phyloP scores from a whole-genome alignment of 2,888 invertebrate genomes.

The Heliconius aoede region DNA sequence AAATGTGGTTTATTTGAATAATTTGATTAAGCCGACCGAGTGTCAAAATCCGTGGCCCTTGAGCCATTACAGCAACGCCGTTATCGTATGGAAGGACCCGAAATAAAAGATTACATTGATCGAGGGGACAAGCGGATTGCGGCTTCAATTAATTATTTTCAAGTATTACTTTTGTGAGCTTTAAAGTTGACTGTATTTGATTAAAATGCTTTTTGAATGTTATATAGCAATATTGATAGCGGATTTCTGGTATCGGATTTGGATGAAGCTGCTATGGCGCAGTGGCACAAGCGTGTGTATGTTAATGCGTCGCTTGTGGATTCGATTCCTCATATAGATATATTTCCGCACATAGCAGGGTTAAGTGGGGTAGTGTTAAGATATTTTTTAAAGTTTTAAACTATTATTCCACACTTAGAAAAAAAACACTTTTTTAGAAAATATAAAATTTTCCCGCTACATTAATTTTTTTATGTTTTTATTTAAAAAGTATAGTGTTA shows the following conservation, averaged over 20 bases:
- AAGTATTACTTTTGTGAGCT: constrained; percentile 15
- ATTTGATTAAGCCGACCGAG: constrained; percentile 71
- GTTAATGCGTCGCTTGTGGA: not conserved
- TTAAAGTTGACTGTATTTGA: not conserved
- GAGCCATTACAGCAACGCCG: constrained; percentile 34
- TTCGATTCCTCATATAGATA: no score
- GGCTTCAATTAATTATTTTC: constrained; percentile 39
- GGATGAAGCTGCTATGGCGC: not conserved
- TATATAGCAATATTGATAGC: not conserved
- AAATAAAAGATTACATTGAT: constrained; percentile 46
- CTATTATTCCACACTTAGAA: no score
- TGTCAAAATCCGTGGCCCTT: constrained; percentile 43
- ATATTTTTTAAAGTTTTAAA: no score
- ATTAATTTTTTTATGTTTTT: no score
- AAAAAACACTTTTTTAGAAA: no score
- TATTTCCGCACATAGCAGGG: no score
- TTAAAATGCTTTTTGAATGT: not conserved
- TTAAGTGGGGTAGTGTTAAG: no score
- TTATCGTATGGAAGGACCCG: constrained; percentile 37
- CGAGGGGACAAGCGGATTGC: constrained; percentile 42
- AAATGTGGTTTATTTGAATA: constrained; percentile 76
- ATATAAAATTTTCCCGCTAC: no score
- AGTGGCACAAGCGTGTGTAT: not conserved
- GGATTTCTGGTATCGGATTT: not conserved
- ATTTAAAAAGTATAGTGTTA: no score